Evolutionary conservation across 2,888 invertebrate species (phyloP).

Genomic region (Athetis lepigone): DNA sequence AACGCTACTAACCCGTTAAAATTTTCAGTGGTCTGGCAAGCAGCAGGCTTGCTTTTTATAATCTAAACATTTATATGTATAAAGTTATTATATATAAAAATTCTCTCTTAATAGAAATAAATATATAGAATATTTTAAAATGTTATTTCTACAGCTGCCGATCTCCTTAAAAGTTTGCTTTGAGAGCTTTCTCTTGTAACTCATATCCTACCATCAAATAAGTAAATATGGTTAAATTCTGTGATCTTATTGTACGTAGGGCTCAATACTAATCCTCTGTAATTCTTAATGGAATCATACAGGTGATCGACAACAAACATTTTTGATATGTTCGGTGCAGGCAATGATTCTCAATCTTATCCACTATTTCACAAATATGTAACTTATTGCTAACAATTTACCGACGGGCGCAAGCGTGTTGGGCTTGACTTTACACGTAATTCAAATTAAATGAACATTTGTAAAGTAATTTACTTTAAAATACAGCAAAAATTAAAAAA

Average conservation of each 20-base stretch:
- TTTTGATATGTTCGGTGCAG: slow-evolving; percentile 70
- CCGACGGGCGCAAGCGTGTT: slow-evolving; percentile 5
- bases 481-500: not conserved
- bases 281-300: slow-evolving; percentile 88
- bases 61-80: no score
- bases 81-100: no score
- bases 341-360: slow-evolving; percentile 68
- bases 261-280: slow-evolving; percentile 76
- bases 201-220: slow-evolving; percentile 14
- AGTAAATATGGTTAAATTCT: slow-evolving; percentile 60
- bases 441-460: not conserved
- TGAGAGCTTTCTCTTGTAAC: slow-evolving; percentile 1
- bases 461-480: not conserved
- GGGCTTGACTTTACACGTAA: not conserved
- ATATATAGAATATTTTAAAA: not conserved
- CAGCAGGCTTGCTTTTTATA: no score
- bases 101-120: no score
- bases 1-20: no score
- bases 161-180: not conserved
- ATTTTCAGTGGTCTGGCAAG: no score
- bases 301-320: slow-evolving; percentile 84
- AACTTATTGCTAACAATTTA: slow-evolving; percentile 27
- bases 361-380: not conserved
- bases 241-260: slow-evolving; percentile 61
- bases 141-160: not conserved